These are phyloP conservation scores for Andrena bucephala DNA, from an alignment of 2,888 invertebrate species.

Conservation along the genomic window DNA sequence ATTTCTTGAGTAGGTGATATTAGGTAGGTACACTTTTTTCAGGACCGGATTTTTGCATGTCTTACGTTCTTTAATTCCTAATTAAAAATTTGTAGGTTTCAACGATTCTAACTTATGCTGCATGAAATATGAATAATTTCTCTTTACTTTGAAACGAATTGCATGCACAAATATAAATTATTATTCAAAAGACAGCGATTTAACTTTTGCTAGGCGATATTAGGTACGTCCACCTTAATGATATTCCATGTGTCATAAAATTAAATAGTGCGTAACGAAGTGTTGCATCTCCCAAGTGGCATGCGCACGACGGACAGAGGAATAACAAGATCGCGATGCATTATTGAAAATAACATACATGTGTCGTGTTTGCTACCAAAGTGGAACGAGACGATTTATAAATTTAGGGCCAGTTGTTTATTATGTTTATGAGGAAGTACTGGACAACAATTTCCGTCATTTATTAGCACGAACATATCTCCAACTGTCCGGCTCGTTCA, in stretches of 20 bases:
- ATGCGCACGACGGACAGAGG: background rate
- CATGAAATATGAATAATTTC: no score
- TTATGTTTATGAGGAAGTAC: conserved; percentile 53
- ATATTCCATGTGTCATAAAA: conserved; percentile 25
- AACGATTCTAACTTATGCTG: no score
- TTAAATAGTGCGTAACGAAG: conserved; percentile 42
- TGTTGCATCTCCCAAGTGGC: conserved; percentile 13
- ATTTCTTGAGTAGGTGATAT: no score
- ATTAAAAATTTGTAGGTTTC: no score
- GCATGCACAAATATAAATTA: no score
- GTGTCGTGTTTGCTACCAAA: background rate
- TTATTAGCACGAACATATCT: conserved; percentile 66
- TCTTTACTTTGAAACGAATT: no score
- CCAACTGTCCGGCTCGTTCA: conserved; percentile 58
- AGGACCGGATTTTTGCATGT: no score
- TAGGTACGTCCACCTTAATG: background rate
- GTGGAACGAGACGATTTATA: conserved; percentile 33
- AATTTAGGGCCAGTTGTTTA: conserved; percentile 46
- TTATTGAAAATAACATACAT: conserved; percentile 28
- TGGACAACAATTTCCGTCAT: conserved; percentile 58
- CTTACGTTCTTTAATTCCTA: no score
- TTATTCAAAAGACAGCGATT: no score
- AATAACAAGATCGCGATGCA: background rate
- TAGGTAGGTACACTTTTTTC: no score
- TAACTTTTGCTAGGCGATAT: no score